Evolutionary conservation across 2,888 invertebrate genomes (phyloP).

Genomic region (Eristalis arbustorum): DNA sequence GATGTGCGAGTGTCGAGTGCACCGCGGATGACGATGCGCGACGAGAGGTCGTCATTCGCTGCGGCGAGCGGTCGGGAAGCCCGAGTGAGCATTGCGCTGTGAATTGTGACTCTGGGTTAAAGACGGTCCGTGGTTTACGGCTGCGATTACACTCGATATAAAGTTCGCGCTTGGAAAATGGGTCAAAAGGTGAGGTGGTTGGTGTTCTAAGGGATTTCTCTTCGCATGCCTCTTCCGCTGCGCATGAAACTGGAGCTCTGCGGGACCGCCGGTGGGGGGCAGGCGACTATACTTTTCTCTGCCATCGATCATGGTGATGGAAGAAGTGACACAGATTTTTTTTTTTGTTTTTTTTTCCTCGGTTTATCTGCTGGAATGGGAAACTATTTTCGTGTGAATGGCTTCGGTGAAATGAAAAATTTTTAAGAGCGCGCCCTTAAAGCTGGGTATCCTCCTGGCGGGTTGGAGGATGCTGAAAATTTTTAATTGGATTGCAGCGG

Average conservation of each 20-base stretch:
- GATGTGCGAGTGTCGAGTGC: background rate
- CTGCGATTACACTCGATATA: conserved; percentile 57
- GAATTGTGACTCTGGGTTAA: conserved; percentile 65
- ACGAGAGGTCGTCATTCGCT: background rate
- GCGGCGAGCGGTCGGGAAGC: background rate
- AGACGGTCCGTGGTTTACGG: conserved; percentile 68
- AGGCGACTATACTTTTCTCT: background rate
- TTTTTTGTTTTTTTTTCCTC: conserved; percentile 4
- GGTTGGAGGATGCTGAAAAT: background rate
- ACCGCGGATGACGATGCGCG: background rate
- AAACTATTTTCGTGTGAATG: background rate
- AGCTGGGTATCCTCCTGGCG: background rate
- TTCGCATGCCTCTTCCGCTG: background rate
- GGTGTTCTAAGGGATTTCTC: conserved; percentile 61
- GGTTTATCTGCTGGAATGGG: background rate
- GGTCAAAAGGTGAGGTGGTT: conserved; percentile 67
- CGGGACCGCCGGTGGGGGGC: background rate
- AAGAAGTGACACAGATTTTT: conserved; percentile 48
- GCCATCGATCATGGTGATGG: conserved; percentile 37
- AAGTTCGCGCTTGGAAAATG: conserved; percentile 41
- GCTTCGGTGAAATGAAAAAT: background rate
- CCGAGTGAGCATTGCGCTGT: background rate
- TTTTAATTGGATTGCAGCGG: background rate
- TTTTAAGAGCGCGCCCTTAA: background rate
- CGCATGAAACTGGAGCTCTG: background rate